phyloP scores from a whole-genome alignment of 2,888 invertebrate genomes.

The Ecdyonurus torrentis region DNA sequence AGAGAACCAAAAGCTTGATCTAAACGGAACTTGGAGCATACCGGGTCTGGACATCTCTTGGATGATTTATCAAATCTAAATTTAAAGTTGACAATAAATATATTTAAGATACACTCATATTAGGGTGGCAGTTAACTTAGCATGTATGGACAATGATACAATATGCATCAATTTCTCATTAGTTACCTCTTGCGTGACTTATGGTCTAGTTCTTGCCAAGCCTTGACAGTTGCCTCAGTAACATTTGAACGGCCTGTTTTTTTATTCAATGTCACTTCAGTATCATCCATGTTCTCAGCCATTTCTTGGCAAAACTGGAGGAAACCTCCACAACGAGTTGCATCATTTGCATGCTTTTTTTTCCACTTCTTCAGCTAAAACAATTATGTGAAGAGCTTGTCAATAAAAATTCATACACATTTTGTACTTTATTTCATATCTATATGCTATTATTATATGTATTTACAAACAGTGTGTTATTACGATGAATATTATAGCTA shows the following conservation, averaged over 20 bases:
- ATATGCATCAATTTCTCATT: background rate
- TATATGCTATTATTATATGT: too few species aligned
- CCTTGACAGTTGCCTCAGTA: background rate
- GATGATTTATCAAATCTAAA: constrained; percentile 23
- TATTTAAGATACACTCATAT: background rate
- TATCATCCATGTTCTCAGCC: background rate
- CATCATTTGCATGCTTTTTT: constrained; percentile 27
- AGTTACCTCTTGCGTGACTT: background rate
- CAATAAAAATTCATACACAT: too few species aligned
- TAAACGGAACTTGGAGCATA: constrained; percentile 48
- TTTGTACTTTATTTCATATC: too few species aligned
- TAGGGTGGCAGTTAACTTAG: background rate
- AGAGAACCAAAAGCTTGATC: constrained; percentile 66
- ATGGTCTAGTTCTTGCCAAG: background rate
- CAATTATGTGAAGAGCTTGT: too few species aligned
- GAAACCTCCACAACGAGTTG: background rate
- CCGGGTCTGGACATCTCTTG: constrained; percentile 52
- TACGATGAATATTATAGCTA: too few species aligned
- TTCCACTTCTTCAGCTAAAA: constrained; percentile 26
- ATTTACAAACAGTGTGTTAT: too few species aligned
- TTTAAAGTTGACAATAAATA: too few species aligned
- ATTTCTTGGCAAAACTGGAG: background rate
- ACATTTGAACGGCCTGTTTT: constrained; percentile 20
- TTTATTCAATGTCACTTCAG: background rate
- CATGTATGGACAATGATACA: constrained; percentile 1